Evolutionary conservation across 2,888 invertebrate species (phyloP).

Genomic region (Cyrtodaria siliqua): DNA sequence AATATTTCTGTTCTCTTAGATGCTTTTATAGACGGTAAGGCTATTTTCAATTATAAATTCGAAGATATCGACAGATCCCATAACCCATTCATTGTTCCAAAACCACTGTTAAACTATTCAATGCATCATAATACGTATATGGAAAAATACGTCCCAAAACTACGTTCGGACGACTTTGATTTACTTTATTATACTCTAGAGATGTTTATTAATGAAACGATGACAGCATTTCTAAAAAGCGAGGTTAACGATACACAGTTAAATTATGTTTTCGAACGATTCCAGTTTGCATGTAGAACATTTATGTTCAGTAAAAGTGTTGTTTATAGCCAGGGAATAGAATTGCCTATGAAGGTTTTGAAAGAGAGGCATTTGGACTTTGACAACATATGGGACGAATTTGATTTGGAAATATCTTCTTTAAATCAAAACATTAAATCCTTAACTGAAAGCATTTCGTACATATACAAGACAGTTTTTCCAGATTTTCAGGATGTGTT

Average conservation of each 20-base stretch:
- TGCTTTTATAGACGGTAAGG: conserved; percentile 70
- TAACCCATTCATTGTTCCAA: conserved; percentile 72
- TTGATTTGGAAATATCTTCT: conserved; percentile 22
- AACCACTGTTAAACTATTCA: conserved; percentile 67
- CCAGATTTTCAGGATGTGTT: conserved; percentile 50
- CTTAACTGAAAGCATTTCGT: conserved; percentile 32
- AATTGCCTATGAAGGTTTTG: conserved; percentile 66
- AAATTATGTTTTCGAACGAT: conserved; percentile 45
- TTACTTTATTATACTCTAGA: conserved; percentile 39
- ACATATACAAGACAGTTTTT: conserved; percentile 43
- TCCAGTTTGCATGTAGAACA: conserved; percentile 60
- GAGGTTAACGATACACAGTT: conserved; percentile 59
- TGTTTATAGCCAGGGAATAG: conserved; percentile 72
- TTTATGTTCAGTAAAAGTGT: conserved; percentile 70
- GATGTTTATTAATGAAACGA: conserved; percentile 53
- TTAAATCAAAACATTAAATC: conserved; percentile 56
- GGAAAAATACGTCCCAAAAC: conserved; percentile 54
- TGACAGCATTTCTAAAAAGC: conserved; percentile 46
- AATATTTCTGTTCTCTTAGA: conserved; percentile 72
- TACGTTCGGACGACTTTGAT: conserved; percentile 54
- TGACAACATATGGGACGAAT: conserved; percentile 49
- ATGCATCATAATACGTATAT: conserved; percentile 65
- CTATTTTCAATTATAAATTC: conserved; percentile 73
- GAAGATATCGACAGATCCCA: conserved; percentile 52
- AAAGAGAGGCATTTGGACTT: conserved; percentile 53